A percentile compares a stretch with the other conserved stretches of the same genome.
phyloP scores from a whole-genome alignment of 2,797 vertebrate genomes.

The Poeciliopsis turneri region DNA sequence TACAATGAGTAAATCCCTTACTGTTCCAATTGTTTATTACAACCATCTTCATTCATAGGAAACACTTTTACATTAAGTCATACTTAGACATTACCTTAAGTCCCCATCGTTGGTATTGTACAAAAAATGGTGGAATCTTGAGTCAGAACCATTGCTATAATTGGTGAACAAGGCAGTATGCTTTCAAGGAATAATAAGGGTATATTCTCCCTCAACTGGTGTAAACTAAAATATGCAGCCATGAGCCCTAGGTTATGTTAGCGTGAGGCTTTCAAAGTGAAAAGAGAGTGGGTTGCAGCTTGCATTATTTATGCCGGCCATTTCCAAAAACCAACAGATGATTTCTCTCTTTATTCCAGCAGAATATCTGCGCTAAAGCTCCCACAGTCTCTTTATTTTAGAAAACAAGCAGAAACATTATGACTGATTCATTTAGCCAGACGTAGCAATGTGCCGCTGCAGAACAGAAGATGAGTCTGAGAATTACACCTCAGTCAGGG shows the following conservation, averaged over 20 bases:
- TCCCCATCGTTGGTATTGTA: not conserved
- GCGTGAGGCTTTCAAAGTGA: slow-evolving; percentile 43
- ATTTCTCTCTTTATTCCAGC: slow-evolving; percentile 47
- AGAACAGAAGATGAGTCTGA: slow-evolving; percentile 18
- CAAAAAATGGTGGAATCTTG: not conserved
- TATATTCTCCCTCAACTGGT: slow-evolving; percentile 38
- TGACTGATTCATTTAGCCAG: slow-evolving; percentile 18
- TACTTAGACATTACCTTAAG: not conserved
- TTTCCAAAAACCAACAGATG: slow-evolving; percentile 43
- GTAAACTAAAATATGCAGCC: slow-evolving; percentile 48
- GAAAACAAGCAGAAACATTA: slow-evolving; percentile 21
- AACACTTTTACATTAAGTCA: not conserved
- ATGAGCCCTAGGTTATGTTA: slow-evolving; percentile 34
- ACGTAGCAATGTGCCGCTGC: slow-evolving; percentile 10
- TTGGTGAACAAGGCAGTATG: slow-evolving; percentile 10
- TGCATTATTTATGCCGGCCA: slow-evolving; percentile 67
- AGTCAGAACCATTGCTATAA: slow-evolving; percentile 11
- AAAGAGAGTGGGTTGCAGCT: slow-evolving; percentile 39
- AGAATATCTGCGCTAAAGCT: slow-evolving; percentile 46
- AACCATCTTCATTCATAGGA: not conserved
- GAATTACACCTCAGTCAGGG: slow-evolving; percentile 17
- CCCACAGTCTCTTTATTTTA: slow-evolving; percentile 30
- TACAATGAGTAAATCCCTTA: not conserved
- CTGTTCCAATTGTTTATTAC: not conserved
- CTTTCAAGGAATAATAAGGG: slow-evolving; percentile 38